These are phyloP conservation scores for Cantharis rufa DNA, from an alignment of 2,888 invertebrate species.

Conservation along the genomic window DNA sequence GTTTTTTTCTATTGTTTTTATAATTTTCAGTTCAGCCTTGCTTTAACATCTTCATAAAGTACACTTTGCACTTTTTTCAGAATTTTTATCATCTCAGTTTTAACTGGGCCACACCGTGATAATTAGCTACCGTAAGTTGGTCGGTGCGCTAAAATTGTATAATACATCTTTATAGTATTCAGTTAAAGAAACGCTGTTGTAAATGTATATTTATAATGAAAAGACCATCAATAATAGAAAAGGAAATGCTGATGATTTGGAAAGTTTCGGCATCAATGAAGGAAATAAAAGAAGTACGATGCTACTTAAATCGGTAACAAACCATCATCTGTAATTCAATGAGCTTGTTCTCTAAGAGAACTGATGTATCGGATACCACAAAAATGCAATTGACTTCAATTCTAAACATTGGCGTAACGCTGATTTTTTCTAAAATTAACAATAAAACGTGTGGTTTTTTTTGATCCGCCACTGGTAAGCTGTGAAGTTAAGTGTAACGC, in stretches of 20 bases:
- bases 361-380: neutral
- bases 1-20: too few relatives aligned
- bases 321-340: neutral
- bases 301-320: neutral
- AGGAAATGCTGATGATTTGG: neutral
- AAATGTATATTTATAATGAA: neutral
- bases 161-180: neutral
- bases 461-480: conserved; percentile 20
- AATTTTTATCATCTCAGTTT: too few relatives aligned
- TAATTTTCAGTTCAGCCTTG: too few relatives aligned
- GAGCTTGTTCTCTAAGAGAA: neutral
- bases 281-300: neutral
- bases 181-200: too few relatives aligned
- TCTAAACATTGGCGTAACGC: neutral
- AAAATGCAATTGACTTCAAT: neutral
- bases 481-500: conserved; percentile 19
- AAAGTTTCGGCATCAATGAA: neutral
- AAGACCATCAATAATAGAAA: neutral
- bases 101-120: too few relatives aligned
- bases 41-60: too few relatives aligned
- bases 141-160: neutral
- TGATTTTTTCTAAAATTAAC: neutral
- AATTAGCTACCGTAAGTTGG: neutral
- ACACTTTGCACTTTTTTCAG: too few relatives aligned
- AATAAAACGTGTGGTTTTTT: neutral